phyloP scores from a whole-genome alignment of 2,797 vertebrate genomes.

The Labeo calbasu region DNA sequence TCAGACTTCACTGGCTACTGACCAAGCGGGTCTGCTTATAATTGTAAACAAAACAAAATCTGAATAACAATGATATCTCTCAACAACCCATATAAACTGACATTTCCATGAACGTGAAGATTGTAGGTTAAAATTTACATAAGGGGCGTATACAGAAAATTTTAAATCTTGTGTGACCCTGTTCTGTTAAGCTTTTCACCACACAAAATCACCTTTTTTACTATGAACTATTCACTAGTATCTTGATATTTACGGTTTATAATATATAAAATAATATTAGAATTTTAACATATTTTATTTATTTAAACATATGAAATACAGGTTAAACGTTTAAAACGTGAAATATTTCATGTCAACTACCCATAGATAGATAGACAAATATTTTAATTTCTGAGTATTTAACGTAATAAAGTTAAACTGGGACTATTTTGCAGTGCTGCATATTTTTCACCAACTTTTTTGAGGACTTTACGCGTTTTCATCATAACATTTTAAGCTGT shows the following conservation, averaged over 20 bases:
- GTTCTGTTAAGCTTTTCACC: background rate
- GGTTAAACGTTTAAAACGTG: background rate
- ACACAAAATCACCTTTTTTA: background rate
- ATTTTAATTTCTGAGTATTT: background rate
- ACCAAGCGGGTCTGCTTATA: background rate
- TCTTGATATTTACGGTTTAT: background rate
- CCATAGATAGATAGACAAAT: background rate
- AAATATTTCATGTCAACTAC: background rate
- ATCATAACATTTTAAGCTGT: background rate
- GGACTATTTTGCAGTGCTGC: background rate
- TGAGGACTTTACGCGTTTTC: background rate
- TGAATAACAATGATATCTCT: background rate
- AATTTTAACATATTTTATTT: background rate
- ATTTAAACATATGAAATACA: background rate
- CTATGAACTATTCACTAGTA: background rate
- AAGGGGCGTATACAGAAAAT: background rate
- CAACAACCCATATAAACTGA: too few species aligned
- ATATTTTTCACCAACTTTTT: slow-evolving; percentile 4
- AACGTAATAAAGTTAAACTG: background rate
- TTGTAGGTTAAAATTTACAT: background rate
- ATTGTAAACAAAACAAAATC: slow-evolving; percentile 22
- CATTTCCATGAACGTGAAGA: background rate
- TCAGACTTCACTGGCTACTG: slow-evolving; percentile 9
- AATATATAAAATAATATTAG: background rate
- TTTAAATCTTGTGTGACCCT: background rate